Percentiles rank a stretch among this genome's conserved stretches.
Evolutionary conservation across 1,140 invertebrate genomes (phyloP).

Genomic region (Scaptomyza pallida): DNA sequence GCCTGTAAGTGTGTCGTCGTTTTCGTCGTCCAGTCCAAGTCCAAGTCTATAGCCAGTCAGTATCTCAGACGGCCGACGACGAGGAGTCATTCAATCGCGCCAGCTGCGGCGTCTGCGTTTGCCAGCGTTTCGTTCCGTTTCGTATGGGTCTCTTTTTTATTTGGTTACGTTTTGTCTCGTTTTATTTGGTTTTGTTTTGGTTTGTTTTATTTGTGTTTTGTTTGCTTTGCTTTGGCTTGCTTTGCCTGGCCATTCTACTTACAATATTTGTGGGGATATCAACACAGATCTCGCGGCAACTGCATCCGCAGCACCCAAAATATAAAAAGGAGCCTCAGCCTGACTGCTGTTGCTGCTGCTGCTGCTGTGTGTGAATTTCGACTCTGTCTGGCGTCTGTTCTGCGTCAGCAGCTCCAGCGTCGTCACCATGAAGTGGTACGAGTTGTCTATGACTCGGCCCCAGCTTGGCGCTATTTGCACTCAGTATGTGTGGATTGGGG

Average conservation of each 20-base stretch:
- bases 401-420: conserved; percentile 57
- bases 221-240: conserved; percentile 57
- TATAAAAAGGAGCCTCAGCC: conserved; percentile 36
- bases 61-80: conserved; percentile 75
- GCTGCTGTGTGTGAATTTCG: conserved; percentile 70
- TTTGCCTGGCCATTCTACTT: conserved; percentile 73
- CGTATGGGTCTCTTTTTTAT: conserved; percentile 39
- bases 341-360: not conserved
- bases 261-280: conserved; percentile 79
- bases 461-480: conserved; percentile 28
- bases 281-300: conserved; percentile 69
- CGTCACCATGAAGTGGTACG: conserved; percentile 72
- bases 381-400: conserved; percentile 72
- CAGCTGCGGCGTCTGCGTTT: conserved; percentile 78
- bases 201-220: conserved; percentile 38
- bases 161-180: conserved; percentile 27
- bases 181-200: conserved; percentile 36
- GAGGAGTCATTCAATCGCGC: conserved; percentile 81
- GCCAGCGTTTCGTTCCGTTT: conserved; percentile 61
- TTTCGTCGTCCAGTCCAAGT: conserved; percentile 60
- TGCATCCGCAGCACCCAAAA: conserved; percentile 52
- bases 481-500: conserved; percentile 18
- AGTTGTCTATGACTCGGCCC: conserved; percentile 60
- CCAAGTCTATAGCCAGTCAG: conserved; percentile 68
- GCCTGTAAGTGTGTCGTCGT: conserved; percentile 81